Evolutionary conservation across 2,113 vertebrate genomes (phyloP).

Genomic region (Tauraco erythrolophus): DNA sequence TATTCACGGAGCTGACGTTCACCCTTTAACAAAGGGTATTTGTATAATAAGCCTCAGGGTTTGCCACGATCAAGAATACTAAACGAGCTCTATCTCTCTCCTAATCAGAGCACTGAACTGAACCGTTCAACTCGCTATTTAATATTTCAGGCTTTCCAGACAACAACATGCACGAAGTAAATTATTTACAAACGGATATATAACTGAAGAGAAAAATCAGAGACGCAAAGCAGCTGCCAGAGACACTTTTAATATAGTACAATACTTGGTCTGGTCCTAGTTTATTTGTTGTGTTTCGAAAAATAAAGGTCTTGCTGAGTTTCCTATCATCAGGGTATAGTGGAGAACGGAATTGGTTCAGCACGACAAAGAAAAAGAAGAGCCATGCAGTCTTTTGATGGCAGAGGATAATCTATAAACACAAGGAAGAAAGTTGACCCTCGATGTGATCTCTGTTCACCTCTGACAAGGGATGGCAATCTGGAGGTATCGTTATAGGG

Average conservation of each 20-base stretch:
- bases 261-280: slow-evolving; percentile 19
- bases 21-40: slow-evolving; percentile 56
- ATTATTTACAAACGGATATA: slow-evolving; percentile 47
- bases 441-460: slow-evolving; percentile 74
- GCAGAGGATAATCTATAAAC: slow-evolving; percentile 75
- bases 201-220: not conserved
- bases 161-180: slow-evolving; percentile 29
- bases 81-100: not conserved
- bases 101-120: slow-evolving; percentile 56
- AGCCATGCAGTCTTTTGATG: slow-evolving; percentile 66
- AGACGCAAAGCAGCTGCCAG: slow-evolving; percentile 5
- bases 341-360: slow-evolving; percentile 40
- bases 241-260: slow-evolving; percentile 21
- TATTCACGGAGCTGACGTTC: slow-evolving; percentile 55
- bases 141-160: slow-evolving; percentile 44
- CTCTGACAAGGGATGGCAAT: slow-evolving; percentile 74
- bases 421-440: slow-evolving; percentile 78
- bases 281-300: slow-evolving; percentile 46
- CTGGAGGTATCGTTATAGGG: slow-evolving; percentile 70
- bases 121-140: slow-evolving; percentile 48
- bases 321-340: slow-evolving; percentile 26
- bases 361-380: slow-evolving; percentile 42
- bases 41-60: slow-evolving; percentile 36
- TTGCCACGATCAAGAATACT: slow-evolving; percentile 43
- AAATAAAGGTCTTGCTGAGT: slow-evolving; percentile 15